Percentiles rank a stretch among this genome's conserved stretches.
phyloP scores from a whole-genome alignment of 2,797 vertebrate species.

The Artibeus jamaicensis region DNA sequence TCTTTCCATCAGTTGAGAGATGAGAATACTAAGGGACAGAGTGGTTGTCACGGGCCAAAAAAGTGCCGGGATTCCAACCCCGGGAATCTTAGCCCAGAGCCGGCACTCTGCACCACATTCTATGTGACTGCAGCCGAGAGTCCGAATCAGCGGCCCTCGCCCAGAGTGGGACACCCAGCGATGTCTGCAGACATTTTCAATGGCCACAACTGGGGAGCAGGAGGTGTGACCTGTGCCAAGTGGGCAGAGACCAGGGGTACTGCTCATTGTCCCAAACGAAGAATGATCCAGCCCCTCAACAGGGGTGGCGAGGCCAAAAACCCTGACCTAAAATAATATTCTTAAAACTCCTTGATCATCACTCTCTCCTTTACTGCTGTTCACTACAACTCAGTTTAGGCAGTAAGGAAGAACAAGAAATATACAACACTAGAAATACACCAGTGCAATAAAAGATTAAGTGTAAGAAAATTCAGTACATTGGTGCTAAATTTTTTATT shows the following conservation, averaged over 20 bases:
- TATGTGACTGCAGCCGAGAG: neutral
- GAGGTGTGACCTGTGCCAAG: fast-evolving
- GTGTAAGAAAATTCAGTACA: neutral
- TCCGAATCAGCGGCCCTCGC: neutral
- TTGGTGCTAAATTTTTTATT: neutral
- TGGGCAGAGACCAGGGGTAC: neutral
- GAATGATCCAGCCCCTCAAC: neutral
- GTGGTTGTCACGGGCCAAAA: neutral
- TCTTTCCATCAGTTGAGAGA: neutral
- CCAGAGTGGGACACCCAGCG: neutral
- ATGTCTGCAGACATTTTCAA: neutral
- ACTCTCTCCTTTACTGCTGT: neutral
- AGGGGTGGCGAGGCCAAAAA: neutral
- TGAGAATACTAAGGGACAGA: neutral
- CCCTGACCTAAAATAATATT: neutral
- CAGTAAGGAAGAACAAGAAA: neutral
- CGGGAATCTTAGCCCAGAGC: neutral
- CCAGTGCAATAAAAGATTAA: neutral
- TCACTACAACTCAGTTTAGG: neutral
- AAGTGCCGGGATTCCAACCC: neutral
- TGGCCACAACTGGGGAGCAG: neutral
- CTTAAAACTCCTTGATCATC: neutral
- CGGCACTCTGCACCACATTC: neutral
- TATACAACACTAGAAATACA: neutral
- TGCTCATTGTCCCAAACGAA: neutral